These are phyloP conservation scores for Pitangus sulphuratus DNA, from an alignment of 2,797 vertebrate genomes.

Conservation along the genomic window DNA sequence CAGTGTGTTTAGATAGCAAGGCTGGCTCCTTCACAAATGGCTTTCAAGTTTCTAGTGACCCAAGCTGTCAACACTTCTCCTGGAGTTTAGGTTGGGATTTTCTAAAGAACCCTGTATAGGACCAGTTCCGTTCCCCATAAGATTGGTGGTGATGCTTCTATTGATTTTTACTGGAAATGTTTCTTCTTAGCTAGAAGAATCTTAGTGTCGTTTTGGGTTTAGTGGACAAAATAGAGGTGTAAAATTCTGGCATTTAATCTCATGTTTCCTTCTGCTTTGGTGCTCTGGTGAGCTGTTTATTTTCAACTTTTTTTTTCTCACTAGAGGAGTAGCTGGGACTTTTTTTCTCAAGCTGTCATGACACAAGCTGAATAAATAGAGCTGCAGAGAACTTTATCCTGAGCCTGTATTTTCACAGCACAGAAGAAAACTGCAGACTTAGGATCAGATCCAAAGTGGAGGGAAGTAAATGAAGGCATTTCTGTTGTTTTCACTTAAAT, in stretches of 20 bases:
- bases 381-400: background rate
- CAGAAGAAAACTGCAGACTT: background rate
- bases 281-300: constrained; percentile 8
- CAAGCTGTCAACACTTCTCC: background rate
- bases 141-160: background rate
- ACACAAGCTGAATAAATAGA: constrained; percentile 54
- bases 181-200: background rate
- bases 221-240: background rate
- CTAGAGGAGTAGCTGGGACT: background rate
- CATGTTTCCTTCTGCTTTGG: background rate
- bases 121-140: background rate
- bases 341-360: constrained; percentile 31
- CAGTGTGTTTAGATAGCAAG: background rate
- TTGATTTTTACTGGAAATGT: background rate
- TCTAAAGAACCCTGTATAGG: background rate
- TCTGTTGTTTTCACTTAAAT: background rate
- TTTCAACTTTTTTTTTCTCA: background rate
- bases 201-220: background rate
- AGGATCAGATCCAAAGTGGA: background rate
- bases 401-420: background rate
- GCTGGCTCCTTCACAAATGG: background rate
- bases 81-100: background rate
- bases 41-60: background rate
- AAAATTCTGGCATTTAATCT: background rate
- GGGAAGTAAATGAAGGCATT: background rate